Base-by-base conservation (phyloP, 2,888 invertebrate genomes). In the Lithophane ornitopus region DNA sequence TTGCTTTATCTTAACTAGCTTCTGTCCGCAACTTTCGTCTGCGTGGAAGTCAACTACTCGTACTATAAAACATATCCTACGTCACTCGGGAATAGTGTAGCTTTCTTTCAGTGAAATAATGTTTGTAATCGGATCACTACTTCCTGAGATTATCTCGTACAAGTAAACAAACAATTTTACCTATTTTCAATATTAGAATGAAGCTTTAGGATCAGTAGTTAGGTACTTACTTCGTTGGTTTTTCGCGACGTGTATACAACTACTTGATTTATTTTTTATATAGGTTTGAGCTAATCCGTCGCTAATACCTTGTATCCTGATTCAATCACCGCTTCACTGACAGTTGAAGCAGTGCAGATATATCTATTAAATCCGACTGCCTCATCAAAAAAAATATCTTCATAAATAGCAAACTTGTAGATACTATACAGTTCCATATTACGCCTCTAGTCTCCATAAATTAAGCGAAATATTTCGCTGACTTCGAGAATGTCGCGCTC, bases 401-500 rank as follows among this genome's bases (percentile, higher is more conserved):
- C 9, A 56, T 22, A 54, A 39, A 26, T 39, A 68, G 44, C 46
- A 46, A 39, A 69, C 26, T 22, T 66, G 16, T 28, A 22, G 7
- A 16, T 46, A 63, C 34, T 46, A 2, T 41, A 11, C 34, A 54
- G 28, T 80, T 69, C 63, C 54, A 70, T 19, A 69, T 66, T 14
- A 28, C 56, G 44, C 46, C 71, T 22, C 41, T 62, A 46, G 58
- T 39, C 14, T 22, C 54, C 54, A 81, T 85, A 85, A 82, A 82
- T 82, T 59, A 81, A 61, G 70, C 62, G 75, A 61, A 70, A 79
- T 77, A 72, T 74, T 72, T 74, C 69, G 34, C 74, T 46, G 39
- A 61, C 70, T 78, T n/a, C 59, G 58, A 84, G 81, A 87, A 87
- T 84, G 70, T 70, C 41, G 49, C 76, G 59, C 67, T 56, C 34